Evolutionary conservation across 2,113 vertebrate genomes (phyloP), one percentile per base, ranked within the genome.

Genomic region (Proterorhinus semilunaris): DNA sequence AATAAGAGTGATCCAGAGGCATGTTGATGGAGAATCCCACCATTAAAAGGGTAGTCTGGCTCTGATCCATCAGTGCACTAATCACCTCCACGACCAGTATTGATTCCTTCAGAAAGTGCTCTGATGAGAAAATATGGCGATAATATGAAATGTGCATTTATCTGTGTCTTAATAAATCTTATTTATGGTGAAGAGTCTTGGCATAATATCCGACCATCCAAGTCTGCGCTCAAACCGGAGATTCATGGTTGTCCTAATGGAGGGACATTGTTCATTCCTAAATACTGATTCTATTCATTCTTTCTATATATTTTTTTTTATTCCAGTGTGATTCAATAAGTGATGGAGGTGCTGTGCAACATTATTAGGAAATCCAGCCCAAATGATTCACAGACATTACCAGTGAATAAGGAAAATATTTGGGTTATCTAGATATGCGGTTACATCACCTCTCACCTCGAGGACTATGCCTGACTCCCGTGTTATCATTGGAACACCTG

Each of bases 101-200:
- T 91, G 89, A 91, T 91, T 89, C 61, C 45, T 86, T 90, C 89
- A 90, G 89, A 91, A 90, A 91, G 90, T 88, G 85, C 89, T 82
- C 84, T 74, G 82, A 85, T 86, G 87, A 83, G 81, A 76, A 87
- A 82, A 82, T 81, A 82, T 77, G 78, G 86, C 66, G 10, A 79
- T 90, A 85, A 88, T 86, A 87, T 84, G 82, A 90, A 85, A 84
- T 65, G 62, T 75, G 79, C 83, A 89, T 91, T 90, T 69, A 78
- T 90, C 86, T 65, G 76, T 61, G 86, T 86, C 88, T 75, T 74
- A 84, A 90, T 91, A 74, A 90, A 90, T 91, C 89, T 89, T 89
- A 86, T 89, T 89, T 90, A 90, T 91, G 81, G 88, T 3, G 51
- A 87, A 78, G 53, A 74, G 80, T 71, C 71, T 13, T 68, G 48